phyloP scores from a whole-genome alignment of 2,888 invertebrate genomes.

The Noctua pronuba region DNA sequence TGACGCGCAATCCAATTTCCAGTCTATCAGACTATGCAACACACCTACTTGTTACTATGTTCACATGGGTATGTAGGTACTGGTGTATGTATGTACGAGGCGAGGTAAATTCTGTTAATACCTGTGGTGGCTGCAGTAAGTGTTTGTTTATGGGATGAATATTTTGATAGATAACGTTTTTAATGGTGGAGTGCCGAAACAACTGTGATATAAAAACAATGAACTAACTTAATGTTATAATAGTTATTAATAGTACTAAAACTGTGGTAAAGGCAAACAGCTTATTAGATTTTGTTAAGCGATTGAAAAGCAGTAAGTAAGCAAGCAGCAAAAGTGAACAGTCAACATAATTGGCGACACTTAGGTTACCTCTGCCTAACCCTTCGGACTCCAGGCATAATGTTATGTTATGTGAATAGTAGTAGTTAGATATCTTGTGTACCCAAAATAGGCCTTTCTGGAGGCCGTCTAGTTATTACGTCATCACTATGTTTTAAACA shows the following conservation, averaged over 20 bases:
- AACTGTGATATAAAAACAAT: background rate
- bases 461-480: background rate
- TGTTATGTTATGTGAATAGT: background rate
- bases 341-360: background rate
- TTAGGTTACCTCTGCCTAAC: background rate
- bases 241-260: background rate
- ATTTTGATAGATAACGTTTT: background rate
- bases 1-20: constrained; percentile 62
- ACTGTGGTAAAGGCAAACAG: background rate
- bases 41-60: constrained; percentile 9
- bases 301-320: background rate
- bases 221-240: background rate
- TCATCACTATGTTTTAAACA: background rate
- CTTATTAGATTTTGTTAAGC: background rate
- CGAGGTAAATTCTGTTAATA: constrained; percentile 28
- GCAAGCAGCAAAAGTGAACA: background rate
- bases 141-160: background rate
- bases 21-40: constrained; percentile 26
- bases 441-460: background rate
- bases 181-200: background rate
- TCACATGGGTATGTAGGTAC: background rate
- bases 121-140: constrained; percentile 9
- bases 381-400: background rate
- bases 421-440: no score
- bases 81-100: constrained; percentile 5